Evolutionary conservation across 2,113 vertebrate genomes (phyloP).

Genomic region (Boulengeromyrus knoepffleri): DNA sequence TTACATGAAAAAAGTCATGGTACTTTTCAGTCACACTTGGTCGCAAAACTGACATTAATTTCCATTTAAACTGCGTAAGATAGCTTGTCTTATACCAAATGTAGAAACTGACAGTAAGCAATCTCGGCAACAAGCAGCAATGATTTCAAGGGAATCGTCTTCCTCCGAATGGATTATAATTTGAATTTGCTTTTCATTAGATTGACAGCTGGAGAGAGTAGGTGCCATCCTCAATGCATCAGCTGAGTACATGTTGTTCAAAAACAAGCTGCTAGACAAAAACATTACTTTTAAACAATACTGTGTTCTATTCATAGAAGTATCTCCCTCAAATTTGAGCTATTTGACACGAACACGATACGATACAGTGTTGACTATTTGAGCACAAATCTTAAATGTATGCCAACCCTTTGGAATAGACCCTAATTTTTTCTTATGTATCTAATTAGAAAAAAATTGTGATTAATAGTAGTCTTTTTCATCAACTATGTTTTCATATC

Average conservation of each 20-base stretch:
- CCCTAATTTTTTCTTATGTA: background rate
- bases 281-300: background rate
- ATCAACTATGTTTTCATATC: background rate
- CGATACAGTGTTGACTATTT: background rate
- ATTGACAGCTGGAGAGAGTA: background rate
- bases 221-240: background rate
- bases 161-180: background rate
- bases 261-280: background rate
- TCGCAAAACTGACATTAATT: background rate
- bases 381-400: background rate
- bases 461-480: background rate
- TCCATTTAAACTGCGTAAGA: background rate
- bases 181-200: background rate
- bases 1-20: background rate
- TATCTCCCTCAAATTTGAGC: background rate
- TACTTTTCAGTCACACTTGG: background rate
- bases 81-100: background rate
- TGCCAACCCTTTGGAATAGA: background rate
- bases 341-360: no score
- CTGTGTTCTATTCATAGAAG: background rate
- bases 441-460: background rate
- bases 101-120: background rate
- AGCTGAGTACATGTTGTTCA: background rate
- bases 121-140: background rate
- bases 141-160: background rate